Base-by-base conservation (phyloP, 2,888 invertebrate species). In the Caenorhabditis plicata region DNA sequence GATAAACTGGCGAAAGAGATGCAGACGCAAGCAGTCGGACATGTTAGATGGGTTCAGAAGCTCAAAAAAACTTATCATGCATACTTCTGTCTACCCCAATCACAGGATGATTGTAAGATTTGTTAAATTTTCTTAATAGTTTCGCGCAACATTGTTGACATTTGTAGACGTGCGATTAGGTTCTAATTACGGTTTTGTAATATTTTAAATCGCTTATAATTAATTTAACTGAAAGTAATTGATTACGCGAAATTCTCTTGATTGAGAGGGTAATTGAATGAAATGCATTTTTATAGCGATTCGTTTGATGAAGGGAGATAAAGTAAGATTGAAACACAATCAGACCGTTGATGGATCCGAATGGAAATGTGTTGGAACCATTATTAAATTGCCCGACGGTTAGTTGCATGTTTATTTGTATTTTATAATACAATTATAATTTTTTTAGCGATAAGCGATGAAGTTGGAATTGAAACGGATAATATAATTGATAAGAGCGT, bases 301-400 rank as follows among this genome's bases (percentile, higher is more conserved):
- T 92, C 92, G 94, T 81, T 84, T 98, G 47, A 96, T 98, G 95
- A 95, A 95, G 81, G 98, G 98, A 7, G 98, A 98, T 85, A 98
- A 98, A 82, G 83, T 98, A 48, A 86, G 92, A 74, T 85, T 98
- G 70, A 75, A 73, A 27, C 88, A 94, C 77, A 93, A 82, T 58
- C 71, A 71, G 31, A 74, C 75, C 1, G 57, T 74, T n/a, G 68
- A 72, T 33, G 76, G 75, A 5, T 60, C 52, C 9, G 72, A 74
- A 0, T 99, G 98, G 98, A 89, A 89, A n/a, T 93, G 93, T 27
- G 90, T 94, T 11, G 98, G 98, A 0, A 95, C 96, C 82, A 95
- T 98, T 39, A 94, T 98, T 79, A 86, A 86, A 77, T 84, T 86
- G 40, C 85, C 85, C 3, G 85, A 86, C 77, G 85, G 84, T 84